Conservation (phyloP, 1,140 invertebrate species). For the Manduca sexta region DNA sequence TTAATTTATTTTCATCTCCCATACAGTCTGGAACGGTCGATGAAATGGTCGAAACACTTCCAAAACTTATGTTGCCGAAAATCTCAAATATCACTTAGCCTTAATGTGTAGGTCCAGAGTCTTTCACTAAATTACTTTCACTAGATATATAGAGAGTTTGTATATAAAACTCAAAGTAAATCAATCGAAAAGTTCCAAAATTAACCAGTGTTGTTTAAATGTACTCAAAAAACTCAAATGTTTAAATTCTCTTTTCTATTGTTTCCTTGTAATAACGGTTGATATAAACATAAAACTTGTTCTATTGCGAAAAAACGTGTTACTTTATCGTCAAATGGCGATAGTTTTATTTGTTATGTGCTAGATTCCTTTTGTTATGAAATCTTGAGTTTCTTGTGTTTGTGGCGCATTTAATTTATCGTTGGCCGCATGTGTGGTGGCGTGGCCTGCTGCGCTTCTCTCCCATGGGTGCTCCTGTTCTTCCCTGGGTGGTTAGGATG, state of each 20-base stretch:
- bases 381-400: constrained; percentile 57
- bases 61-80: constrained; percentile 62
- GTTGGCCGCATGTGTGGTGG: constrained; percentile 44
- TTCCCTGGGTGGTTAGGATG: constrained; percentile 33
- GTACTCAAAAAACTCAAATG: constrained; percentile 68
- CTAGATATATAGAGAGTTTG: constrained; percentile 70
- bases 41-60: constrained; percentile 65
- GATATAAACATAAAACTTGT: constrained; percentile 73
- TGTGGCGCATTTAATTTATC: constrained; percentile 68
- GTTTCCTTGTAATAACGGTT: constrained; percentile 70
- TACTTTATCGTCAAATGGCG: constrained; percentile 73
- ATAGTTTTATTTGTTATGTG: constrained; percentile 54
- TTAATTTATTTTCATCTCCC: constrained; percentile 56
- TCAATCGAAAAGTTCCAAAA: constrained; percentile 68
- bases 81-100: constrained; percentile 67
- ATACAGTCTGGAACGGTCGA: constrained; percentile 53
- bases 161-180: constrained; percentile 68
- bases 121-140: constrained; percentile 65
- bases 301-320: constrained; percentile 73
- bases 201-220: constrained; percentile 73
- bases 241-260: constrained; percentile 72
- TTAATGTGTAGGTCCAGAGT: constrained; percentile 61
- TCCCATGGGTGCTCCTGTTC: constrained; percentile 49
- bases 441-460: constrained; percentile 41
- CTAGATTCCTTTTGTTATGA: constrained; percentile 66